phyloP scores from a whole-genome alignment of 2,888 invertebrate species.

The Caenorhabditis sinica region DNA sequence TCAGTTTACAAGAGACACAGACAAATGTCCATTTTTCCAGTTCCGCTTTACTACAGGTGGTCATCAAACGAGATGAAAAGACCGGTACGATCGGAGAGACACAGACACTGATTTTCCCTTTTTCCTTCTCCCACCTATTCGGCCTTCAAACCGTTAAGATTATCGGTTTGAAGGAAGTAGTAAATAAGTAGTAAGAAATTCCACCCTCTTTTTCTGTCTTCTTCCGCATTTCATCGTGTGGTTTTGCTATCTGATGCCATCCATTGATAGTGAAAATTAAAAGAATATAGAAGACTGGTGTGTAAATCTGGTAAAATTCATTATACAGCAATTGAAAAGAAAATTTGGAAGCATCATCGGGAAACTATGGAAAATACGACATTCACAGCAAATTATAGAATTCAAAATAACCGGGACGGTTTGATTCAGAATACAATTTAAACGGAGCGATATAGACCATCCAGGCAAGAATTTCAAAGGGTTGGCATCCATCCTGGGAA shows the following conservation, averaged over 20 bases:
- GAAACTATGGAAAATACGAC: slow-evolving; percentile 23
- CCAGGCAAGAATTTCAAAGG: slow-evolving; percentile 87
- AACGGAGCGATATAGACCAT: background rate
- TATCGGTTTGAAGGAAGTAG: slow-evolving; percentile 39
- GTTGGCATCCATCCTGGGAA: slow-evolving; percentile 97
- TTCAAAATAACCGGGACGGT: slow-evolving; percentile 10
- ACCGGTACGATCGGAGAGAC: background rate
- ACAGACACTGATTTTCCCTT: slow-evolving; percentile 5
- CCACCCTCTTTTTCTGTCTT: slow-evolving; percentile 45
- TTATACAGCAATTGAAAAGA: slow-evolving; percentile 7
- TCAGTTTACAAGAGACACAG: slow-evolving; percentile 21
- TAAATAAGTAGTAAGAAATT: slow-evolving; percentile 38
- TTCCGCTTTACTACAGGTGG: slow-evolving; percentile 66
- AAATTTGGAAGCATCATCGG: slow-evolving; percentile 7
- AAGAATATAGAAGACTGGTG: background rate
- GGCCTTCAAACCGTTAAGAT: slow-evolving; percentile 47
- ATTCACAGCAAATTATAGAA: background rate
- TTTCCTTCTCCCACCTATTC: slow-evolving; percentile 32
- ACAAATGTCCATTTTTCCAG: slow-evolving; percentile 42
- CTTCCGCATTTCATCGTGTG: slow-evolving; percentile 34
- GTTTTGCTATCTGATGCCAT: slow-evolving; percentile 22
- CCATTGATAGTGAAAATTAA: background rate
- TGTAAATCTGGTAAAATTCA: slow-evolving; percentile 21
- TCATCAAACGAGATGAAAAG: slow-evolving; percentile 21
- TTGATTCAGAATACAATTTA: slow-evolving; percentile 28